Evolutionary conservation across 35 echinoderm and acorn worm species (phyloP), one percentile per base, ranked within the genome.

Genomic region (Ophiothrix spiculata): DNA sequence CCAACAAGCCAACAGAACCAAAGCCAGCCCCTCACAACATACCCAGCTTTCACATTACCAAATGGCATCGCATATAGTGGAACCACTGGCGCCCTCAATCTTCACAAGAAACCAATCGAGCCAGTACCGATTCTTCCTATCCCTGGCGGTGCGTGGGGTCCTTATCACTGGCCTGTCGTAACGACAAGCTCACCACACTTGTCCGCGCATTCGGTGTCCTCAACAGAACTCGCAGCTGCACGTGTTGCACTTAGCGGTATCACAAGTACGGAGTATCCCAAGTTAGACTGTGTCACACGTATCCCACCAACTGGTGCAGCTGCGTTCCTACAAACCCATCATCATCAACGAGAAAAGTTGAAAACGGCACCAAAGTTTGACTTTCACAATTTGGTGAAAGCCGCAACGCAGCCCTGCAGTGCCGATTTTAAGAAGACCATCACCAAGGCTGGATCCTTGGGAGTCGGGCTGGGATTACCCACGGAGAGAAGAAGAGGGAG

Each of bases 331-430:
- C 60, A 69, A 25, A 69, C 60, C 6, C 60, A 69, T n/a, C 60
- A 69, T n/a, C 60, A 69, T 28, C 80, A 45, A 46, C 80, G 31
- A 4, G 40, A 63, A 38, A 54, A 60, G 81, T n/a, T 69, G 60
- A 80, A 81, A 10, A 87, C 91, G 32, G 88, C 91, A 31, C 95
- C 95, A 1, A 98, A 94, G 56, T 98, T 98, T 94, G 95, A 98
- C 89, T 98, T 86, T 89, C 92, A 92, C 56, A 87, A 98, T 81
- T 75, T 98, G 37, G 95, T 92, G 31, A 42, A 89, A 4, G 89
- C 95, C 10, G 95, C 95, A 2, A 98, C 95, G 1, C 87, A 90
- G 79, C 91, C 91, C 1, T 93, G 91, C 79, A 91, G 92, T 75
- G 88, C 91, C 17, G 95, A 98, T 29, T 56, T 84, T 14, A 86